Conservation (phyloP, 2,113 vertebrate genomes). For the Sula dactylatra region DNA sequence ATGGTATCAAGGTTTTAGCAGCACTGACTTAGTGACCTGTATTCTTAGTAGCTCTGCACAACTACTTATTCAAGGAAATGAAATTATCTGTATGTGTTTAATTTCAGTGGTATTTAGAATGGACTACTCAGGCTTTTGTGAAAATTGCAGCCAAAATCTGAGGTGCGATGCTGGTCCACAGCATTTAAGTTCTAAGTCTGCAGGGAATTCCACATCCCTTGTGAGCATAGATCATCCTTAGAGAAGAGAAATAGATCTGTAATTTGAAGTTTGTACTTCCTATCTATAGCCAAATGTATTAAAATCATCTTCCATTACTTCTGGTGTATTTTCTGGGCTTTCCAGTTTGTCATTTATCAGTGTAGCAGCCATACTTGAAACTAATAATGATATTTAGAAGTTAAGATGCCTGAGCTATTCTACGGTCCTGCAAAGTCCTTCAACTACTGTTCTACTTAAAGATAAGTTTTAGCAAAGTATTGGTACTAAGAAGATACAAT, state of each 20-base stretch:
- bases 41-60: not conserved
- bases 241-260: not conserved
- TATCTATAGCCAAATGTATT: not conserved
- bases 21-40: not conserved
- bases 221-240: not conserved
- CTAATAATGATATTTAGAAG: not conserved
- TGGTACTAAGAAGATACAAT: not conserved
- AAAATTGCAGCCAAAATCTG: not conserved
- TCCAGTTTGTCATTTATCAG: not conserved
- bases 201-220: not conserved
- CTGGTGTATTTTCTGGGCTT: not conserved
- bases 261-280: not conserved
- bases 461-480: not conserved
- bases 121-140: not conserved
- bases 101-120: not conserved
- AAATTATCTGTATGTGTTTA: not conserved
- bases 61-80: not conserved
- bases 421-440: not conserved
- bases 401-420: not conserved
- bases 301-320: not conserved
- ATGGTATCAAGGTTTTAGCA: not conserved
- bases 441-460: not conserved
- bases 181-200: not conserved
- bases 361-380: not conserved
- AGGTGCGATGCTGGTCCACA: not conserved